These are phyloP conservation scores for Varecia variegata DNA, from an alignment of 2,797 vertebrate genomes.

Conservation along the genomic window DNA sequence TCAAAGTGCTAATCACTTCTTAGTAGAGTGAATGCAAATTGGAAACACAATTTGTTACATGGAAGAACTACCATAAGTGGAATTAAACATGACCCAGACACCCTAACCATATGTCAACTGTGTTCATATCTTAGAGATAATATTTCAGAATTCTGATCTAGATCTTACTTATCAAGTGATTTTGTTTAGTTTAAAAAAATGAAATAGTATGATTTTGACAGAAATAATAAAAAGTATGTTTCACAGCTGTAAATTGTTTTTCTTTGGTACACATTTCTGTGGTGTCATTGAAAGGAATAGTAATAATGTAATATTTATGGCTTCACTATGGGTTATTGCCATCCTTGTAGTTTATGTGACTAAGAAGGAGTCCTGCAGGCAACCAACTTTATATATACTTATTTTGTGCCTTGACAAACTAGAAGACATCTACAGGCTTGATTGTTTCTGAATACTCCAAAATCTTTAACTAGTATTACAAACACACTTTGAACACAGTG, in stretches of 20 bases:
- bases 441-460: background rate
- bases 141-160: background rate
- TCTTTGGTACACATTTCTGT: background rate
- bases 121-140: background rate
- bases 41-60: background rate
- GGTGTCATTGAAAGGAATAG: background rate
- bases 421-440: background rate
- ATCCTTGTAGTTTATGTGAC: background rate
- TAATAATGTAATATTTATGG: background rate
- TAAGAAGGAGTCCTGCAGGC: background rate
- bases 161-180: background rate
- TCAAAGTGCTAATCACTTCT: background rate
- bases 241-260: background rate
- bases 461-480: background rate
- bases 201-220: background rate
- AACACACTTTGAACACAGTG: background rate
- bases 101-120: background rate
- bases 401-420: background rate
- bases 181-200: slow-evolving; percentile 3
- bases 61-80: background rate
- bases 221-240: background rate
- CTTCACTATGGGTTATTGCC: background rate
- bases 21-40: background rate
- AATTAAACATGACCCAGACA: background rate
- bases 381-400: background rate